Evolutionary conservation across 2,888 invertebrate species (phyloP), one percentile per base, ranked within the genome.

Genomic region (Agrotis clavis): DNA sequence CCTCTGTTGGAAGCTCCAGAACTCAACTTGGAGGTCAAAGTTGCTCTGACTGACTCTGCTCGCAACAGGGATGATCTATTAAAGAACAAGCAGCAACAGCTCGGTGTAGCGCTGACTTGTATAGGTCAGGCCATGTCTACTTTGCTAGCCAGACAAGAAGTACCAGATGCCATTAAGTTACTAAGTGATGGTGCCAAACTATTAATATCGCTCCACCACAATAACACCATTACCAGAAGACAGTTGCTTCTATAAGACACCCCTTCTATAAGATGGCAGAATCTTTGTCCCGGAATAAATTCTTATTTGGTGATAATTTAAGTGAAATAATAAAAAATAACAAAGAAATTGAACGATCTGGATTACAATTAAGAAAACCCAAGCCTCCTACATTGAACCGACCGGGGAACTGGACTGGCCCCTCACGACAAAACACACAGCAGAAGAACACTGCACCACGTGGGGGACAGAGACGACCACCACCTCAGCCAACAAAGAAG

Each of bases 231-330:
- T 41, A 51, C 51, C 6, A 51, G 35, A 19, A 51, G 35, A 4
- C 30, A 50, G 5, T 2, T 63, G 16, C n/a, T n/a, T n/a, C n/a
- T n/a, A n/a, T 35, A 5, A n/a, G n/a, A 30, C 30, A 50, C 62
- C 50, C 9, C 62, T 50, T 16, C 19, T 63, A 1, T 9, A 50
- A 50, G 16, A 30, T 50, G 16, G 30, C n/a, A 16, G 50, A 62
- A 50, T 2, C 48, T 30, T 30, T 50, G n/a, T 16, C 62, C 30
- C 30, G 62, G 4, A 62, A 63, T 16, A 16, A 50, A 30, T 50
- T 35, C 50, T 16, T 63, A 63, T 50, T 50, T 19, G 50, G 62
- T 62, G 62, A 62, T 48, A 30, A 61, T 18, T 7, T 61, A n/a
- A 13, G 45, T 19, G 45, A 21, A 60, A 60, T 2, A 25, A 25